Conservation (phyloP, 2,113 vertebrate genomes). For the Thalassarche chlororhynchos region DNA sequence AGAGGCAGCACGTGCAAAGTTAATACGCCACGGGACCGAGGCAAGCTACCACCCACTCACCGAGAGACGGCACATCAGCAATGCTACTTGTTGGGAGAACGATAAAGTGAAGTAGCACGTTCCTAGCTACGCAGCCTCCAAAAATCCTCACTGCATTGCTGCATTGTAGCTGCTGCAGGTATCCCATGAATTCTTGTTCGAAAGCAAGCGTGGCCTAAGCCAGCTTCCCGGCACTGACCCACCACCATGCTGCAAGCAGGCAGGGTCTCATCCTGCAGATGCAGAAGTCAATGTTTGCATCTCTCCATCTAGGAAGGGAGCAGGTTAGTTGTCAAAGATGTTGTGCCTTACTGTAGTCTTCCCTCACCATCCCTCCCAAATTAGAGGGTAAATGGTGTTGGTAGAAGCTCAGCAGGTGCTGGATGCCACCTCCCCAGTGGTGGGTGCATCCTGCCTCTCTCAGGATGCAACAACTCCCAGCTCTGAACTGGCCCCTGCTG, state of each 20-base stretch:
- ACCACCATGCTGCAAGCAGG: neutral
- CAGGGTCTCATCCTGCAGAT: neutral
- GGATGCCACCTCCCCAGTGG: neutral
- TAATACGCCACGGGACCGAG: rapidly evolving
- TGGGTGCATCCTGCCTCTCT: neutral
- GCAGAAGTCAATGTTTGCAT: neutral
- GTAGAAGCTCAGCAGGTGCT: neutral
- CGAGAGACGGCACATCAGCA: neutral
- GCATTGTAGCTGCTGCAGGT: neutral
- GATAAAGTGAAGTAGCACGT: neutral
- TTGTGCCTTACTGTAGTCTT: neutral
- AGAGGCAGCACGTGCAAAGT: neutral
- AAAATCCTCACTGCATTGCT: neutral
- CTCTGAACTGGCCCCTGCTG: neutral
- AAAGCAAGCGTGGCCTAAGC: neutral
- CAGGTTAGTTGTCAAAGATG: neutral
- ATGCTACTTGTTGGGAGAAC: neutral
- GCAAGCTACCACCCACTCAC: neutral
- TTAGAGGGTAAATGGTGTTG: neutral
- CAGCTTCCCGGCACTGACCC: neutral
- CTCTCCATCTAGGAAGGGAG: neutral
- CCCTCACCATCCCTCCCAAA: neutral
- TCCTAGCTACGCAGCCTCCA: neutral
- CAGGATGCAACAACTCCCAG: neutral
- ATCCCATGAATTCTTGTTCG: neutral